These are phyloP conservation scores for Tuberolachnus salignus DNA, from an alignment of 2,888 invertebrate species.

Conservation along the genomic window DNA sequence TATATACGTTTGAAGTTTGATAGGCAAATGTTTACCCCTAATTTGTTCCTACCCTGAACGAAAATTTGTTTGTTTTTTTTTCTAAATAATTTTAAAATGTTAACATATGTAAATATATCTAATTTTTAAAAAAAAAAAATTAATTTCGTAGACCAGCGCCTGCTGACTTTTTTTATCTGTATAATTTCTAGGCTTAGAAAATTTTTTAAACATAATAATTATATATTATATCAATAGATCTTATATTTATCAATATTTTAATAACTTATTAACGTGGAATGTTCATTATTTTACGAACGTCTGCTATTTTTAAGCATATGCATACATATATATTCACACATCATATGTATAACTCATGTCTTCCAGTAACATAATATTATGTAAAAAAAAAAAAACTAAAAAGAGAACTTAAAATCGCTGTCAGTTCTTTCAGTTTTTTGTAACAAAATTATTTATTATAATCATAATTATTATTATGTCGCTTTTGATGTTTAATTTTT, in stretches of 20 bases:
- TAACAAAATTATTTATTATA: constrained; percentile 52
- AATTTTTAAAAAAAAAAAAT: not conserved
- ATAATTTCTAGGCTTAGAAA: constrained; percentile 34
- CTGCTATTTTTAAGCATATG: constrained; percentile 40
- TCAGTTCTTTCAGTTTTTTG: constrained; percentile 51
- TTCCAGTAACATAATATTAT: constrained; percentile 51
- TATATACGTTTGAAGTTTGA: not conserved
- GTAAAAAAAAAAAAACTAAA: constrained; percentile 17
- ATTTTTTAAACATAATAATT: constrained; percentile 29
- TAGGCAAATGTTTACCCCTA: constrained; percentile 7
- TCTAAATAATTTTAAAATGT: not conserved
- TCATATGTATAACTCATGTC: constrained; percentile 54
- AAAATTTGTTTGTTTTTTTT: not conserved
- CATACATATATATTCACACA: constrained; percentile 22
- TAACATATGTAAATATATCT: constrained; percentile 14
- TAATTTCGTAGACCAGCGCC: too few relatives aligned
- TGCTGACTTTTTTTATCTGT: not conserved
- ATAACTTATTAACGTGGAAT: constrained; percentile 27
- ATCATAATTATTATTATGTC: constrained; percentile 29
- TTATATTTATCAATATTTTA: constrained; percentile 23
- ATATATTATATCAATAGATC: constrained; percentile 7
- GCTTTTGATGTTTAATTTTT: not conserved
- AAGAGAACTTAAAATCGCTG: constrained; percentile 36
- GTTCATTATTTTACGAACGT: constrained; percentile 35
- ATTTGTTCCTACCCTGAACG: not conserved